Percentiles rank a stretch among this genome's conserved stretches.
Evolutionary conservation across 2,797 vertebrate species (phyloP).

Genomic region (Megaceryle alcyon): DNA sequence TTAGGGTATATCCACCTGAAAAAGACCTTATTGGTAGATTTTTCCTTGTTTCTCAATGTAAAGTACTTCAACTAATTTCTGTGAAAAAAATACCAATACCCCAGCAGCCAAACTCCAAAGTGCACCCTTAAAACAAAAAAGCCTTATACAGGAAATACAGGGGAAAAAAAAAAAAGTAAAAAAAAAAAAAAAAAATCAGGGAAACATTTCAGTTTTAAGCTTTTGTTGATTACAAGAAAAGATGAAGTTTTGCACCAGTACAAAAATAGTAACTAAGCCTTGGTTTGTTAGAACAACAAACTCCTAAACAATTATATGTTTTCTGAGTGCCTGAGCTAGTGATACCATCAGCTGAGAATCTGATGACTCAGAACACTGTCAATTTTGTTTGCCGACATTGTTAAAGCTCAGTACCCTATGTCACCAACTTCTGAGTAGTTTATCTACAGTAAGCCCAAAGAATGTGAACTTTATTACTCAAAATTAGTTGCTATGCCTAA

Average conservation of each 20-base stretch:
- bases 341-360: slow-evolving; percentile 48
- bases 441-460: slow-evolving; percentile 2
- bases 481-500: slow-evolving; percentile 7
- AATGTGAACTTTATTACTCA: background rate
- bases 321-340: background rate
- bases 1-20: background rate
- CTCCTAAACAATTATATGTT: slow-evolving; percentile 8
- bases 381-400: background rate
- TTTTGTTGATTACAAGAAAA: background rate
- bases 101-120: background rate
- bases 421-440: background rate
- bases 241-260: background rate
- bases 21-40: background rate
- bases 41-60: background rate
- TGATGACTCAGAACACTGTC: slow-evolving; percentile 17
- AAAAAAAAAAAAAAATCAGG: background rate
- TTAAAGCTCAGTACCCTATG: background rate
- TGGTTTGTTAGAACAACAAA: background rate
- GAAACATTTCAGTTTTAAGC: background rate
- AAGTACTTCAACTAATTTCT: background rate
- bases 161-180: background rate
- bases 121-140: background rate
- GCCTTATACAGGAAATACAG: background rate
- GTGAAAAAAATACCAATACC: background rate
- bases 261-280: background rate